Evolutionary conservation across 23 tunicate species (phyloP), one percentile per base, ranked within the genome.

Genomic region (Trididemnum miniatum): DNA sequence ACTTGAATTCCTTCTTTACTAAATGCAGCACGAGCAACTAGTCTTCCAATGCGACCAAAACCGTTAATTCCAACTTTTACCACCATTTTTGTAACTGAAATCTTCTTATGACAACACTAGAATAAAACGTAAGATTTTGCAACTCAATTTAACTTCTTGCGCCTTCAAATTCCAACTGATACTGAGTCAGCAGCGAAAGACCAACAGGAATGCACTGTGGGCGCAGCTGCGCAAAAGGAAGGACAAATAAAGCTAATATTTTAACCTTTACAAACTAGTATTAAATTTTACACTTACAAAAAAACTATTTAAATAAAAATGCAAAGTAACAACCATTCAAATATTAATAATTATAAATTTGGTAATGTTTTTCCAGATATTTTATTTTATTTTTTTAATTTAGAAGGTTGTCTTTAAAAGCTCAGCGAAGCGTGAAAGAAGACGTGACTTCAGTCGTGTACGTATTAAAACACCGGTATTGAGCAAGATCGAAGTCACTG

Each of bases 1-100:
- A 95, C 57, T 65, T 86, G 51, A 18, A 95, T 72, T 32, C 54
- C 85, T 0, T 59, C 54, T 31, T 75, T 83, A n/a, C 30, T 84
- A 35, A 60, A 52, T 15, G 92, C 96, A 1, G 99, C 99, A 30
- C 99, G 82, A 20, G 96, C 81, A 2, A 95, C 99, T 66, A 95
- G 82, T 23, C 99, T 91, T 0, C 99, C 99, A 87, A 95, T 95
- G 20, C 99, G 96, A 49, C 99, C 99, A 52, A 95, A 95, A 76
- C 99, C 99, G 73, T 95, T 95, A 80, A 95, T 95, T 71, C 99
- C 99, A 65, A 95, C 83, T 34, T 86, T 90, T 9, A 86, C 20
- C 36, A 86, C 90, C 91, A 86, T 91, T 30, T 86, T 91, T 15
- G 31, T 2, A 29, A 37, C 37, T 44, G 9, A 7, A 15, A 44